Conservation (phyloP, 2,113 vertebrate genomes). For the Turnix velox region DNA sequence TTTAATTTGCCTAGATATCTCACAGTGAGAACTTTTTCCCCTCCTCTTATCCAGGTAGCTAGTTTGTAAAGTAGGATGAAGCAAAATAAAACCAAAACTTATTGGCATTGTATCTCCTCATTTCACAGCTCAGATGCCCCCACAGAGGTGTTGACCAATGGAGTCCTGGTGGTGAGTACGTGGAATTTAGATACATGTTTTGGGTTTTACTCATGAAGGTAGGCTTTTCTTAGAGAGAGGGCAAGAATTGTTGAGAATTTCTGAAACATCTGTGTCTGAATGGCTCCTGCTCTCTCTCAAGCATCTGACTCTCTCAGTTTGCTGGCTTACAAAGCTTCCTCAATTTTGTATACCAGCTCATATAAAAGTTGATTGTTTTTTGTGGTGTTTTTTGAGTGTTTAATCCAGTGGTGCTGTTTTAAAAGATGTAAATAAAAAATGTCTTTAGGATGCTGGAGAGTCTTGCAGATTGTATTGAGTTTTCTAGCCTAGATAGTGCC, state of each 20-base stretch:
- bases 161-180: conserved; percentile 77
- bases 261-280: not conserved
- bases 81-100: not conserved
- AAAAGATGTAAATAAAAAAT: not conserved
- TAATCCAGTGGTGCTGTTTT: not conserved
- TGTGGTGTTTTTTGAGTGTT: not conserved
- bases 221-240: not conserved
- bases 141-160: conserved; percentile 72
- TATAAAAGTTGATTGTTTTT: not conserved
- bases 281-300: not conserved
- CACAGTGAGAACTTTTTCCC: not conserved
- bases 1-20: not conserved
- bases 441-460: not conserved
- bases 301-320: not conserved
- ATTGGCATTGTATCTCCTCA: not conserved
- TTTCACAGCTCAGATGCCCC: conserved; percentile 65
- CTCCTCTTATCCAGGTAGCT: not conserved
- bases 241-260: not conserved
- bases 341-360: not conserved
- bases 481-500: not conserved
- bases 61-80: not conserved
- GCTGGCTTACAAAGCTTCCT: not conserved
- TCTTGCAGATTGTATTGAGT: not conserved
- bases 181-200: not conserved
- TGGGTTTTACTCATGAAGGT: not conserved